Conservation (phyloP, 2,797 vertebrate species). For the Antennarius maculatus region DNA sequence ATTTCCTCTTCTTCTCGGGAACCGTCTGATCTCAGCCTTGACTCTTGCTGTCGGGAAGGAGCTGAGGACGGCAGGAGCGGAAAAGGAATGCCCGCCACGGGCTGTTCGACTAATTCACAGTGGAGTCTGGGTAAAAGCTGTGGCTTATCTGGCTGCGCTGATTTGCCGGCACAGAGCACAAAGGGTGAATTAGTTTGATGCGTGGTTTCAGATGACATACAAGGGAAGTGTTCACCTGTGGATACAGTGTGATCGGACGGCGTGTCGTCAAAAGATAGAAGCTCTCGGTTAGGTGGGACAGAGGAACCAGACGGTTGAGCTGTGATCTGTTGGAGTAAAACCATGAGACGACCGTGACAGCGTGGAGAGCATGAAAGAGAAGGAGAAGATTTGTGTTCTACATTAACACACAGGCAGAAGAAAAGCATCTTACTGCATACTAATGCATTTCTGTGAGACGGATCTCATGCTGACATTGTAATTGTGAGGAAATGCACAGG, state of each 20-base stretch:
- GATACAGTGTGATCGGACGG: slow-evolving; percentile 51
- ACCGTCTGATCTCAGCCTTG: slow-evolving; percentile 37
- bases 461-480: slow-evolving; percentile 62
- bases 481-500: slow-evolving; percentile 39
- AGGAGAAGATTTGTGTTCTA: slow-evolving; percentile 26
- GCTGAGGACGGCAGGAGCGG: slow-evolving; percentile 12
- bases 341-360: slow-evolving; percentile 56
- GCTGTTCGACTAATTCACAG: slow-evolving; percentile 54
- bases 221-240: slow-evolving; percentile 57
- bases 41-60: slow-evolving; percentile 33
- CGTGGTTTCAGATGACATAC: slow-evolving; percentile 51
- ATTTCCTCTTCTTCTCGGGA: slow-evolving; percentile 49
- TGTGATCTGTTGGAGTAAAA: slow-evolving; percentile 70
- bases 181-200: slow-evolving; percentile 46
- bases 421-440: slow-evolving; percentile 65
- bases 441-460: slow-evolving; percentile 63
- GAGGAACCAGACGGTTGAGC: slow-evolving; percentile 52
- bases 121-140: slow-evolving; percentile 50
- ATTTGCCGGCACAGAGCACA: slow-evolving; percentile 51
- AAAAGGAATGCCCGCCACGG: slow-evolving; percentile 24
- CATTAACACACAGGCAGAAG: slow-evolving; percentile 34
- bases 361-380: slow-evolving; percentile 37
- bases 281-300: slow-evolving; percentile 57
- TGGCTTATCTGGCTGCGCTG: slow-evolving; percentile 47
- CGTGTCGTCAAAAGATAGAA: slow-evolving; percentile 54